phyloP scores from a whole-genome alignment of 2,113 vertebrate species.

The Ctenomys sociabilis region DNA sequence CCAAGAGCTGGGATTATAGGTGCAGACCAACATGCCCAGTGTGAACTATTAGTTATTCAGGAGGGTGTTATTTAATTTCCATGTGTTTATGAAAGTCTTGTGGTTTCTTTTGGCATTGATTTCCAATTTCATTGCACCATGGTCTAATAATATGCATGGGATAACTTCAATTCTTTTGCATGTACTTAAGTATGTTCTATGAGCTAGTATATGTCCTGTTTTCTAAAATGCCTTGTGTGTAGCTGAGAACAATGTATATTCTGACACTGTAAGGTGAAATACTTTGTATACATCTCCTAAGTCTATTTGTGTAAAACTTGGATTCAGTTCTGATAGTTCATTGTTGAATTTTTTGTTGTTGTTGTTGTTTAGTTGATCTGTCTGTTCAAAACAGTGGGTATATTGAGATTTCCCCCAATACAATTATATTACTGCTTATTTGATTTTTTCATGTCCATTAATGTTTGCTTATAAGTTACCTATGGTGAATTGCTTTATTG shows the following conservation, averaged over 20 bases:
- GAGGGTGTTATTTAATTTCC: not conserved
- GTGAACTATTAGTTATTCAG: not conserved
- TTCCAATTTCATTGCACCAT: not conserved
- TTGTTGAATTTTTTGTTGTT: not conserved
- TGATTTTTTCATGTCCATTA: not conserved
- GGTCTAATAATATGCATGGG: not conserved
- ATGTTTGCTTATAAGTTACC: not conserved
- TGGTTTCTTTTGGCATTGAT: not conserved
- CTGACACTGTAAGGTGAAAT: not conserved
- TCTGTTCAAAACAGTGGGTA: not conserved
- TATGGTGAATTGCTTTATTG: not conserved
- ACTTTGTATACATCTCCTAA: not conserved
- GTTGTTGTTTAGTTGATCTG: not conserved
- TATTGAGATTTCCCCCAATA: not conserved
- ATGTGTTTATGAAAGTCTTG: not conserved
- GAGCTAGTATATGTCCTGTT: not conserved
- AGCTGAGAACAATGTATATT: not conserved
- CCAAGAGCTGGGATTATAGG: too few species aligned
- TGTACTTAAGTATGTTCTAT: not conserved
- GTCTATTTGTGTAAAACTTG: not conserved
- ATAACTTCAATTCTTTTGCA: not conserved
- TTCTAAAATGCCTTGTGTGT: not conserved
- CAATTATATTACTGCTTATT: not conserved
- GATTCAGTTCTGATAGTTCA: not conserved
- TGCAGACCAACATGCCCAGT: not conserved